A percentile compares a stretch with the other conserved stretches of the same genome.
Evolutionary conservation across 2,888 invertebrate genomes (phyloP).

Genomic region (Diploptera punctata): DNA sequence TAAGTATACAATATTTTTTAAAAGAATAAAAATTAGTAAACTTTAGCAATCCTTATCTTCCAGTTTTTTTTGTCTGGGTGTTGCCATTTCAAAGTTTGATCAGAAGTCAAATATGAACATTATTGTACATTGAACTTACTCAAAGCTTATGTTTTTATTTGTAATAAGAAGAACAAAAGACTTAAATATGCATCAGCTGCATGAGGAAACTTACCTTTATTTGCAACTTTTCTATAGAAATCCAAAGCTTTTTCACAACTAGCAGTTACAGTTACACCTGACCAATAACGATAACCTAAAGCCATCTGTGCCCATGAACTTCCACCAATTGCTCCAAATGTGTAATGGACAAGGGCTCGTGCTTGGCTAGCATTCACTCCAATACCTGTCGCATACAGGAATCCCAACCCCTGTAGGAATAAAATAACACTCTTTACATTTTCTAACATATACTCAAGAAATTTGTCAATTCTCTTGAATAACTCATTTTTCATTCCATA

Average conservation of each 20-base stretch:
- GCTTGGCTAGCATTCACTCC: slow-evolving; percentile 89
- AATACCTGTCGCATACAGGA: slow-evolving; percentile 86
- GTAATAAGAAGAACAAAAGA: too few relatives aligned
- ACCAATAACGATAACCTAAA: slow-evolving; percentile 92
- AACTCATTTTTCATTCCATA: too few relatives aligned
- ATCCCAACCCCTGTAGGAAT: slow-evolving; percentile 77
- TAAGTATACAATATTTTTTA: too few relatives aligned
- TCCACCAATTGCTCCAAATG: slow-evolving; percentile 88
- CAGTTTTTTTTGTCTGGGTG: too few relatives aligned
- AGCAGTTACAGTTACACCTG: slow-evolving; percentile 85
- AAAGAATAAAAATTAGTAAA: too few relatives aligned
- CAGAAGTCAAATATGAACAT: too few relatives aligned
- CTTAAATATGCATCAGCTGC: too few relatives aligned
- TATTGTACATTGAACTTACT: too few relatives aligned
- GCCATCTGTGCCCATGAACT: slow-evolving; percentile 97
- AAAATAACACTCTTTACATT: not conserved
- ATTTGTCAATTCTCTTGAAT: not conserved
- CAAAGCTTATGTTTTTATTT: too few relatives aligned
- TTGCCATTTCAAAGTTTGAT: too few relatives aligned
- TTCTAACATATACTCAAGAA: not conserved
- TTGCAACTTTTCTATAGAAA: slow-evolving; percentile 90
- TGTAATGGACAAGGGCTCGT: slow-evolving; percentile 89
- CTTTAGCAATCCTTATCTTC: too few relatives aligned
- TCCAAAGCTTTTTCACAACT: slow-evolving; percentile 93
- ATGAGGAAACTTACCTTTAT: too few relatives aligned